Evolutionary conservation across 1,140 invertebrate genomes (phyloP), one percentile per base, ranked within the genome.

Genomic region (Megalopta genalis): DNA sequence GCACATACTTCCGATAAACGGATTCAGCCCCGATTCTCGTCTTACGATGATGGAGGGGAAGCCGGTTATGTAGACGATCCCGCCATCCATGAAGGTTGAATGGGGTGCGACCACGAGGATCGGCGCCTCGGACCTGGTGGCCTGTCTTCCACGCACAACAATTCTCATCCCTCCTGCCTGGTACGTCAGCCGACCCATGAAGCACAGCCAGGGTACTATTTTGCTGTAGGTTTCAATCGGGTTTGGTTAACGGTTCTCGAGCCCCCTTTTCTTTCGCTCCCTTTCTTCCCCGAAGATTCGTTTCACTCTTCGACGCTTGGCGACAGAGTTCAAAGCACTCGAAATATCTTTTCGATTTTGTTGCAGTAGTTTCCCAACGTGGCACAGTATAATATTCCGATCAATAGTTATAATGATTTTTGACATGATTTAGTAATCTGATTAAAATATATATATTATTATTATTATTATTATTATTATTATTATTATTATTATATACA

Each of bases 91-190:
- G 93, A 97, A 98, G 3, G 97, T 97, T 49, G 96, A 97, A 92
- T 98, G 97, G 8, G 97, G 97, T 6, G 97, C 97, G 49, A 96
- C 94, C n/a, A 97, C 96, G 65, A 98, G 93, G 83, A 98, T 96
- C 6, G 97, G 96, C 5, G 97, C 97, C 90, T 97, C 96, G 49
- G 94, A 89, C 54, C 95, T 93, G 67, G 94, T 94, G 42, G 95
- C 97, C 89, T 96, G 96, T 80, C 93, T 94, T 21, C 97, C 97
- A 83, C 95, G 95, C n/a, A 97, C 94, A 18, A 94, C 94, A 84
- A 97, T 95, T 86, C 95, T 95, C 96, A 96, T 96, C 25, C 96
- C 96, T 64, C 96, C 96, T n/a, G 95, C 95, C 81, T 94, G 93
- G 91, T 96, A 96, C 12, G 95, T 96, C 89, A 94, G 93, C 88